Conservation (phyloP, 2,797 vertebrate species). For the Babyrousa celebensis region DNA sequence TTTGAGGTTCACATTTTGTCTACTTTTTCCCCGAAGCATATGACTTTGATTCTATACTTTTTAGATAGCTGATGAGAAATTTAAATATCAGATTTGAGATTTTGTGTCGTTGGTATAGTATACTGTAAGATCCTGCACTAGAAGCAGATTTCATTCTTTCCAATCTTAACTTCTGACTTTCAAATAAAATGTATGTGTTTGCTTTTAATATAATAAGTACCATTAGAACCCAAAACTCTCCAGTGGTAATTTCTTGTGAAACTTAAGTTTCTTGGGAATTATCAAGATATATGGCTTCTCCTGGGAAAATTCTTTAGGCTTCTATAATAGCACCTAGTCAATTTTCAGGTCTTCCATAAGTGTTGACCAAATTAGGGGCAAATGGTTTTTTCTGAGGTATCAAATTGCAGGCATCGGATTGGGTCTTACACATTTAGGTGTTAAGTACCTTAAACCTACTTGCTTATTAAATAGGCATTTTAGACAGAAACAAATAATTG, state of each 20-base stretch:
- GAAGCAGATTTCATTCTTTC: background rate
- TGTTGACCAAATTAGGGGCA: background rate
- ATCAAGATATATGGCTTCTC: background rate
- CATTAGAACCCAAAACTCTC: background rate
- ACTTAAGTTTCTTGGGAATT: background rate
- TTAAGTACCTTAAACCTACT: slow-evolving; percentile 2
- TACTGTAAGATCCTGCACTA: background rate
- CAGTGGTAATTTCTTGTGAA: background rate
- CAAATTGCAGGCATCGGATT: background rate
- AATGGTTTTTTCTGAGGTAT: background rate
- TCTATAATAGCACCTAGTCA: background rate
- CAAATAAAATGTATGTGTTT: background rate
- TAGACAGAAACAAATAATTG: background rate
- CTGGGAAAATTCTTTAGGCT: background rate
- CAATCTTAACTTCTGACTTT: slow-evolving; percentile 13
- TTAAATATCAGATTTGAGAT: background rate
- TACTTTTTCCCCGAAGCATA: background rate
- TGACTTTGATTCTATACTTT: background rate
- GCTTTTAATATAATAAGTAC: background rate
- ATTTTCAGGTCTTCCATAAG: background rate
- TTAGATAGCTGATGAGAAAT: background rate
- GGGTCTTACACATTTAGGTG: background rate
- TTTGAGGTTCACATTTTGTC: slow-evolving; percentile 30
- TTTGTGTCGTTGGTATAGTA: background rate
- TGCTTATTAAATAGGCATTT: background rate